A percentile compares a stretch with the other conserved stretches of the same genome.
phyloP scores from a whole-genome alignment of 2,797 vertebrate genomes.

The Xerus rutilus region DNA sequence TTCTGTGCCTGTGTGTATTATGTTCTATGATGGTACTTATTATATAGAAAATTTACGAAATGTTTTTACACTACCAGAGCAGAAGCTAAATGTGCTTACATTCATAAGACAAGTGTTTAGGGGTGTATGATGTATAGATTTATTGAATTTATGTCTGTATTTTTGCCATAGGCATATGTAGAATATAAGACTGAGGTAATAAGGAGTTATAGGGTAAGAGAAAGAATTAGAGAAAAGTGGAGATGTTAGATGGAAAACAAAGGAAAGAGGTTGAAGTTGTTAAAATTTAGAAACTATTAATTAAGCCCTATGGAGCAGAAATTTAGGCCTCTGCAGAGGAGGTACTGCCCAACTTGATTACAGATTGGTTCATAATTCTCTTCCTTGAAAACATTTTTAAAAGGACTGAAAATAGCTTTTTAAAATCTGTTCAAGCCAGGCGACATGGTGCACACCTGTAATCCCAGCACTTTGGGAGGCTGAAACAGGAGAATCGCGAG shows the following conservation, averaged over 20 bases:
- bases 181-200: neutral
- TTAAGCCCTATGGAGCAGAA: neutral
- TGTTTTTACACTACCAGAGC: neutral
- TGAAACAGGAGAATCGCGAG: too few species aligned
- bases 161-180: constrained; percentile 12
- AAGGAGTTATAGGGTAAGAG: neutral
- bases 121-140: neutral
- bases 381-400: constrained; percentile 3
- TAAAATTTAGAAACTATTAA: neutral
- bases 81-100: neutral
- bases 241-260: neutral
- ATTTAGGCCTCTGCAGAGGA: constrained; percentile 22
- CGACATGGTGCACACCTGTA: too few species aligned
- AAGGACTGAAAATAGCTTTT: neutral
- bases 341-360: neutral
- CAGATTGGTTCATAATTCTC: constrained; percentile 2
- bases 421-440: neutral
- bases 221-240: neutral
- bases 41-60: constrained; percentile 22
- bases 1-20: neutral
- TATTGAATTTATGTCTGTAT: neutral
- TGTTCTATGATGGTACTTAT: neutral
- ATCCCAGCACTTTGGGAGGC: too few species aligned
- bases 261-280: neutral
- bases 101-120: constrained; percentile 24